Conservation (phyloP, 2,113 vertebrate species). For the Vicugna pacos region DNA sequence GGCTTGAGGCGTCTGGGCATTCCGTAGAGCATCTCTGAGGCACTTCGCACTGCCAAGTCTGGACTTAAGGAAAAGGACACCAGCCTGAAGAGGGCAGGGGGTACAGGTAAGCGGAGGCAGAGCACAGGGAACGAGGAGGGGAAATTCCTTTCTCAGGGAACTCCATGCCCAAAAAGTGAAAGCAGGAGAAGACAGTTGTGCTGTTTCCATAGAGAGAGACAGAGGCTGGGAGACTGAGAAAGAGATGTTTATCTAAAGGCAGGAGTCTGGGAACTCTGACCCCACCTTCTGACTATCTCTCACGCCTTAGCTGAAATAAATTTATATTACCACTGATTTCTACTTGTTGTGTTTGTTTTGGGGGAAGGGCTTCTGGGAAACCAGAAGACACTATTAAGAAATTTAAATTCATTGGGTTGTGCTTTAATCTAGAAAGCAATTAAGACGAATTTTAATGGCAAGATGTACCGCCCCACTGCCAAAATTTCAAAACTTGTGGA, state of each 20-base stretch:
- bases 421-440: conserved; percentile 9
- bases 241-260: not conserved
- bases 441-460: not conserved
- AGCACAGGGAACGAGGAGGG: not conserved
- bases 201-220: not conserved
- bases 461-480: fast-evolving
- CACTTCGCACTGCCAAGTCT: not conserved
- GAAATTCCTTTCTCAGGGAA: not conserved
- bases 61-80: not conserved
- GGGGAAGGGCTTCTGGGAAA: not conserved
- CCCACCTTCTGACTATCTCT: not conserved
- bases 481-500: not conserved
- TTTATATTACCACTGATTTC: not conserved
- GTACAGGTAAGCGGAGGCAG: no score
- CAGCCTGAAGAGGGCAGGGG: no score
- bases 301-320: not conserved
- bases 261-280: not conserved
- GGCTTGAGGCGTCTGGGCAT: not conserved
- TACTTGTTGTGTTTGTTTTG: not conserved
- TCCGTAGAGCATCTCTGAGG: not conserved
- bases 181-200: not conserved
- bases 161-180: not conserved
- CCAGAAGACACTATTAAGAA: not conserved
- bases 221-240: not conserved
- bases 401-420: not conserved